Base-by-base conservation (phyloP, 2,888 invertebrate species). In the Willowsia nigromaculata region DNA sequence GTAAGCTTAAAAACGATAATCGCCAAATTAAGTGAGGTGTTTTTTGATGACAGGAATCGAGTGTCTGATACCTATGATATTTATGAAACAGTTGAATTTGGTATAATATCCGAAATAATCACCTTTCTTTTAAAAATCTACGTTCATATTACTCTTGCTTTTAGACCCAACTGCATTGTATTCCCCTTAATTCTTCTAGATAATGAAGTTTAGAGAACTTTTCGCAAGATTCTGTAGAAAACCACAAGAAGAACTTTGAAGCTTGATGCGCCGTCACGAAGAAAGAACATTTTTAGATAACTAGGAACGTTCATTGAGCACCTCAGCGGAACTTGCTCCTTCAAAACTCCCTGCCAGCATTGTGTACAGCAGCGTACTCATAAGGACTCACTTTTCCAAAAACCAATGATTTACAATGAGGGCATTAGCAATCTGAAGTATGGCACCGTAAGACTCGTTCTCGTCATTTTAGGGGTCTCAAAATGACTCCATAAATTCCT, bases 401-500 rank as follows among this genome's bases (percentile, higher is more conserved):
- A 78, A 85, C 76, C 76, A 47, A 80, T 86, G 80, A 85, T 86
- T 86, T 87, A 82, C 74, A 33, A 62, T 56, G 56, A 59, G 71
- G 5, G 33, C 87, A 87, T 87, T 87, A 87, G 81, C 59, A 82
- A 81, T 33, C 43, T 82, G 59, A 87, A 71, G 74, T 71, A 82
- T 82, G 76, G 84, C 83, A 88, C 30, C 50, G 50, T 50, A 88
- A 85, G 90, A 90, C 84, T 91, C 91, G 89, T 90, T 91, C 90
- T 90, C 90, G 90, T 91, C 91, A 91, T 91, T 91, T 90, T 82
- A 82, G 89, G 88, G 90, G 78, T 90, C 88, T 89, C 89, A 81
- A 90, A 91, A 91, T 92, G 90, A 91, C 90, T 91, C 91, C 91
- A 92, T 92, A 92, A 92, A 92, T 92, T 90, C 90, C 87, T 91